Evolutionary conservation across 2,888 invertebrate species (phyloP), one percentile per base, ranked within the genome.

Genomic region (Sepiola atlantica): DNA sequence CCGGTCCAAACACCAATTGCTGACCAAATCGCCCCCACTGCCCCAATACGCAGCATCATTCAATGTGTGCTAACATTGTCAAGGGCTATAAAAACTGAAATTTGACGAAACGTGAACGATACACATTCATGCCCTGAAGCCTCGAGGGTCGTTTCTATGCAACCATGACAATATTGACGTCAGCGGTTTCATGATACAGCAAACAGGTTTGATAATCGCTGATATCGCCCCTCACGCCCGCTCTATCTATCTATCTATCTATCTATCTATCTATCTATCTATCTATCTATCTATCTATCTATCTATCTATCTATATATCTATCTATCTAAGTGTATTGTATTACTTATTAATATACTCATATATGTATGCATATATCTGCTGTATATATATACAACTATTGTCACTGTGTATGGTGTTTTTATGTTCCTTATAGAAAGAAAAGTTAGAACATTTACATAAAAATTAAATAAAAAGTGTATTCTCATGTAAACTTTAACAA

Each of bases 1-100:
- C 77, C 14, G 45, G 45, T 45, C 8, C 45, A 45, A 45, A 45
- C 45, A 4, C 8, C 45, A 45, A 45, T 45, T 45, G 45, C 45
- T 45, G 45, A 2, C n/a, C 32, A 10, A 16, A 14, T 0, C 77
- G n/a, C 1, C n/a, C n/a, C 77, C 10, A 0, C 14, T 16, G n/a
- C n/a, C 2, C 12, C 14, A 16, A 77, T 77, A 14, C n/a, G 3
- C 77, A 14, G 12, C 77, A 77, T 32, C 77, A 77, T 77, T 77
- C 77, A 77, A 32, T n/a, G 77, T n/a, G 77, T 32, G 16, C 77
- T 32, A 77, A 77, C 32, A 77, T 77, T 77, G 77, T 77, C 77
- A 77, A 77, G n/a, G 77, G 77, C 77, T n/a, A 77, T 77, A 77
- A 77, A 77, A 77, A 77, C 77, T n/a, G 77, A 77, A 77, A 77